phyloP scores from a whole-genome alignment of 2,113 vertebrate species.

The Capricornis sumatraensis region DNA sequence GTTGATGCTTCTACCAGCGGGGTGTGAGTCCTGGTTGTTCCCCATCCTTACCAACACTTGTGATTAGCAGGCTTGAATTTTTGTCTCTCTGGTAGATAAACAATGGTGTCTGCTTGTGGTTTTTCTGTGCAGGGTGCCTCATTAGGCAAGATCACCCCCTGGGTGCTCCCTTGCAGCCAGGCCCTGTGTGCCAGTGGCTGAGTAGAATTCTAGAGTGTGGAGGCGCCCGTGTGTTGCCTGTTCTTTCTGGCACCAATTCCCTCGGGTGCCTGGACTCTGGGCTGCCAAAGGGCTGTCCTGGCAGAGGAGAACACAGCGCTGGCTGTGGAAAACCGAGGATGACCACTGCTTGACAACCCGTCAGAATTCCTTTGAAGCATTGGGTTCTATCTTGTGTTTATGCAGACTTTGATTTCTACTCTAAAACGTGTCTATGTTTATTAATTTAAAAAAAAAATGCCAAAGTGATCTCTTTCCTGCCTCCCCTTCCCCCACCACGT shows the following conservation, averaged over 20 bases:
- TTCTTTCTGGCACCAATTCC: not conserved
- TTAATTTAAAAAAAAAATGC: not conserved
- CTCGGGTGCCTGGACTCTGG: not conserved
- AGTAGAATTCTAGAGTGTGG: not conserved
- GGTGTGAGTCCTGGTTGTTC: not conserved
- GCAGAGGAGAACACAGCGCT: not conserved
- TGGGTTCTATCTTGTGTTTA: not conserved
- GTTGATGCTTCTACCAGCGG: not conserved
- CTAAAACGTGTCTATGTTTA: not conserved
- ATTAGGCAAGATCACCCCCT: not conserved
- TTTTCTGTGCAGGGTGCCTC: not conserved
- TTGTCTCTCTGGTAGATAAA: not conserved
- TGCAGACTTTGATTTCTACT: not conserved
- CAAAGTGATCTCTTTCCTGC: not conserved
- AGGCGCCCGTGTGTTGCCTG: not conserved
- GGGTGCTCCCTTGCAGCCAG: not conserved
- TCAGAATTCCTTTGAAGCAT: not conserved
- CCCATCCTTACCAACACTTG: not conserved
- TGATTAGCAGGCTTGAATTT: not conserved
- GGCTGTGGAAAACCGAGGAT: not conserved
- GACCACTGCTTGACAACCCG: not conserved
- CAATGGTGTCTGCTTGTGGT: not conserved
- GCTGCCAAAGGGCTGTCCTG: not conserved
- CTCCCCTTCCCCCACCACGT: not conserved
- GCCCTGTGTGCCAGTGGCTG: not conserved